phyloP scores from a whole-genome alignment of 2,888 invertebrate genomes.

The Dasysyrphus tricinctus region DNA sequence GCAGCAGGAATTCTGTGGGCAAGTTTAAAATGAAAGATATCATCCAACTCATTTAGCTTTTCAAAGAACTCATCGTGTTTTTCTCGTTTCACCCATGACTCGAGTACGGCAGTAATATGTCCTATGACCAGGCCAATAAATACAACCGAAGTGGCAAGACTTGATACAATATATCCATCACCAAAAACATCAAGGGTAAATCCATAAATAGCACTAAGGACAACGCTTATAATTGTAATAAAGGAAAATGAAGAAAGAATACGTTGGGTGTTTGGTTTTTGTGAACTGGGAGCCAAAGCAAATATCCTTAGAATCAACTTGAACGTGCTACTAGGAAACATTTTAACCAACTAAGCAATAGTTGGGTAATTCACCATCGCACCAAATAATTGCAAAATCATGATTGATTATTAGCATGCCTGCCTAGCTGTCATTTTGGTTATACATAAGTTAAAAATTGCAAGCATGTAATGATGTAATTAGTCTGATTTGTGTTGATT shows the following conservation, averaged over 20 bases:
- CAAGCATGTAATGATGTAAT: not conserved
- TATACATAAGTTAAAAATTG: not conserved
- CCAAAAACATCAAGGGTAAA: constrained; percentile 8
- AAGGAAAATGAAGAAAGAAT: not conserved
- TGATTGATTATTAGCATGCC: not conserved
- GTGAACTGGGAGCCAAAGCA: not conserved
- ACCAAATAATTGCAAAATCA: not conserved
- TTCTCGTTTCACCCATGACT: not conserved
- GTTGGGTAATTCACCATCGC: not conserved
- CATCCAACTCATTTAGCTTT: not conserved
- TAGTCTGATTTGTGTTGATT: not conserved
- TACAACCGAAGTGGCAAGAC: constrained; percentile 8
- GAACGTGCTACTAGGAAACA: not conserved
- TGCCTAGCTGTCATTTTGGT: not conserved
- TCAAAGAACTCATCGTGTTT: not conserved
- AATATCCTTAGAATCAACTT: not conserved
- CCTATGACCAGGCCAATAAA: not conserved
- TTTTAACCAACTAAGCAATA: not conserved
- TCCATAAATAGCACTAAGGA: not conserved
- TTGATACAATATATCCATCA: constrained; percentile 13
- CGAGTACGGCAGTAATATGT: not conserved
- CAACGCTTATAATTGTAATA: not conserved
- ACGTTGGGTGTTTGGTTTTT: not conserved
- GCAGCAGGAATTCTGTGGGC: not conserved
- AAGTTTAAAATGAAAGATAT: constrained; percentile 9